A percentile compares a stretch with the other conserved stretches of the same genome.
Evolutionary conservation across 2,113 vertebrate genomes (phyloP).

Genomic region (Bos javanicus): DNA sequence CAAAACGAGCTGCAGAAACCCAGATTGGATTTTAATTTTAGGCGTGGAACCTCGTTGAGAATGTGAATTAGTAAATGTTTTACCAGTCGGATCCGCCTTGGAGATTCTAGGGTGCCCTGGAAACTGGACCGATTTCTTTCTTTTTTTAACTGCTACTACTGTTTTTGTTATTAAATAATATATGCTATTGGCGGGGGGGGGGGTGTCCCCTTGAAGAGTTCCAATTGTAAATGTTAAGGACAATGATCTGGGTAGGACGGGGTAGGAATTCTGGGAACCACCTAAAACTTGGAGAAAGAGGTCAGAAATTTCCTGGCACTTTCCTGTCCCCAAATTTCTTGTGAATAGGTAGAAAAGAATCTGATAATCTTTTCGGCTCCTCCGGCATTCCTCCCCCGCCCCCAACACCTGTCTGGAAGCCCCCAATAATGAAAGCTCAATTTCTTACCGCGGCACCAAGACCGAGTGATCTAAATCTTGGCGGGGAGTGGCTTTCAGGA

Average conservation of each 20-base stretch:
- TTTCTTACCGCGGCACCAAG: slow-evolving; percentile 24
- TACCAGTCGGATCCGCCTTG: not conserved
- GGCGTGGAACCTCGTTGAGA: not conserved
- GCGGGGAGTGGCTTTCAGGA: not conserved
- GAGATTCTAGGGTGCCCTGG: not conserved
- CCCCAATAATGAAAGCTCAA: slow-evolving; percentile 29
- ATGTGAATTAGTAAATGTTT: slow-evolving; percentile 35
- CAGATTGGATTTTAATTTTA: slow-evolving; percentile 44
- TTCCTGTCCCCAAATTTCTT: not conserved
- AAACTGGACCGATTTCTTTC: not conserved
- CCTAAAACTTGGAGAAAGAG: not conserved
- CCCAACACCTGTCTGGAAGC: not conserved
- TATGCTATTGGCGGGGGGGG: not conserved
- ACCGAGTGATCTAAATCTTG: not conserved
- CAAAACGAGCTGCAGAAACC: slow-evolving; percentile 45
- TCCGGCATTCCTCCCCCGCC: not conserved
- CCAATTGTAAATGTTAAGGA: not conserved
- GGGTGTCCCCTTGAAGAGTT: not conserved
- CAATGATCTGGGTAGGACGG: not conserved
- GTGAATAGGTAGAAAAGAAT: not conserved
- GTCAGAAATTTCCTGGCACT: not conserved
- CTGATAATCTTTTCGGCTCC: not conserved
- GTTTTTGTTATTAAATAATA: slow-evolving; percentile 27
- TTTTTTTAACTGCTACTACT: not conserved
- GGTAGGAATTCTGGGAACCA: not conserved